Conservation (phyloP, 1,140 invertebrate genomes). For the Papilio machaon region DNA sequence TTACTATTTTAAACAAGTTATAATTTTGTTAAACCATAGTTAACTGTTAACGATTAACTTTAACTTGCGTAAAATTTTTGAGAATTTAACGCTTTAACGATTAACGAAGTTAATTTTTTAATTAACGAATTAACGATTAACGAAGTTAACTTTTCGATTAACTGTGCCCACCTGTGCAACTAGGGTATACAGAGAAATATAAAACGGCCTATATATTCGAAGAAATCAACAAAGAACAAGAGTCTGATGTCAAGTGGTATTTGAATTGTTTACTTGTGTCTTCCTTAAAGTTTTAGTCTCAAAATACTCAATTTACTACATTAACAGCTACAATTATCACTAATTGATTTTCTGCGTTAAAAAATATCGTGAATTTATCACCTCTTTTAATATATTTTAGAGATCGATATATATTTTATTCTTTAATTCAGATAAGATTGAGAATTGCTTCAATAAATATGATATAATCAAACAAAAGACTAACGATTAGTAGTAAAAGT, state of each 20-base stretch:
- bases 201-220: neutral
- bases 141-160: too few species aligned
- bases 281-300: neutral
- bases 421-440: neutral
- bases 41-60: too few species aligned
- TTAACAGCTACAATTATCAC: neutral
- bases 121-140: too few species aligned
- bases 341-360: neutral
- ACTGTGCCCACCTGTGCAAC: too few species aligned
- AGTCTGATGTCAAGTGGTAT: neutral
- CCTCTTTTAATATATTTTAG: neutral
- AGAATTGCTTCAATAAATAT: neutral
- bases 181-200: neutral
- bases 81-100: too few species aligned
- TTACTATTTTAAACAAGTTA: too few species aligned
- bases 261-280: neutral
- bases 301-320: neutral
- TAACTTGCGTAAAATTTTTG: too few species aligned
- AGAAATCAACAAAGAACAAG: neutral
- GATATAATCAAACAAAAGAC: neutral
- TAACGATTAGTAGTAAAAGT: neutral
- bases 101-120: too few species aligned
- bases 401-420: neutral
- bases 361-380: neutral
- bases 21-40: too few species aligned